These are phyloP conservation scores for Melikaiella ostensackeni DNA, from an alignment of 2,888 invertebrate genomes.

Conservation along the genomic window DNA sequence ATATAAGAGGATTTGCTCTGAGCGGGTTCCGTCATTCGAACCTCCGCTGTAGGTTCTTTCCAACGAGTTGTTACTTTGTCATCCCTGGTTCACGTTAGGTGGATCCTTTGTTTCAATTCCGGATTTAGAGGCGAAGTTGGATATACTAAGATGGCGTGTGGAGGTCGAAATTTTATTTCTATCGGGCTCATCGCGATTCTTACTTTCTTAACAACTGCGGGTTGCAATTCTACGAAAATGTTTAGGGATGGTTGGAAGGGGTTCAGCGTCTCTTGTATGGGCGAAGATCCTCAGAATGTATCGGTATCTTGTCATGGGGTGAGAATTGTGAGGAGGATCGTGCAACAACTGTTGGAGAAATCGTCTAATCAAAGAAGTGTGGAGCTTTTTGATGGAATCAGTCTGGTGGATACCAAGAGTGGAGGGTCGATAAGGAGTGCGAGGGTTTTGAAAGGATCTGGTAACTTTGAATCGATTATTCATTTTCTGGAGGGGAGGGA, in stretches of 20 bases:
- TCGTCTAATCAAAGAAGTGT: conserved; percentile 79
- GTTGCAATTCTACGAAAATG: conserved; percentile 43
- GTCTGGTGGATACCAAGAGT: conserved; percentile 80
- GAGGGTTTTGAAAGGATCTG: conserved; percentile 71
- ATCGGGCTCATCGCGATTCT: conserved; percentile 50
- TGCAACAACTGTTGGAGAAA: conserved; percentile 79
- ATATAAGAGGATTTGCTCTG: conserved; percentile 59
- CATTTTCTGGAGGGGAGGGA: conserved; percentile 86
- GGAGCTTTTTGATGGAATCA: conserved; percentile 82
- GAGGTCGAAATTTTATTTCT: neutral
- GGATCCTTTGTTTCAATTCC: conserved; percentile 11
- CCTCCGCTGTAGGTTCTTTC: conserved; percentile 64
- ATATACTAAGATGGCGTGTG: neutral
- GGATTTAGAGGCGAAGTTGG: conserved; percentile 28
- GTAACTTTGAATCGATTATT: conserved; percentile 81
- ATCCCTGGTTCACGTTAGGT: conserved; percentile 41
- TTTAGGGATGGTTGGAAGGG: conserved; percentile 58
- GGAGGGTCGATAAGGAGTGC: conserved; percentile 77
- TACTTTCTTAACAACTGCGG: conserved; percentile 33
- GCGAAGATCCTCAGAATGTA: conserved; percentile 66
- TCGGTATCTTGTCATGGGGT: conserved; percentile 79
- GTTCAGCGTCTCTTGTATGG: conserved; percentile 61
- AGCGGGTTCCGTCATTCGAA: conserved; percentile 61
- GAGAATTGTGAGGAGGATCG: conserved; percentile 78
- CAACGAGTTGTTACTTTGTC: conserved; percentile 48